phyloP scores from a whole-genome alignment of 2,797 vertebrate species.

The Glyptemys insculpta region DNA sequence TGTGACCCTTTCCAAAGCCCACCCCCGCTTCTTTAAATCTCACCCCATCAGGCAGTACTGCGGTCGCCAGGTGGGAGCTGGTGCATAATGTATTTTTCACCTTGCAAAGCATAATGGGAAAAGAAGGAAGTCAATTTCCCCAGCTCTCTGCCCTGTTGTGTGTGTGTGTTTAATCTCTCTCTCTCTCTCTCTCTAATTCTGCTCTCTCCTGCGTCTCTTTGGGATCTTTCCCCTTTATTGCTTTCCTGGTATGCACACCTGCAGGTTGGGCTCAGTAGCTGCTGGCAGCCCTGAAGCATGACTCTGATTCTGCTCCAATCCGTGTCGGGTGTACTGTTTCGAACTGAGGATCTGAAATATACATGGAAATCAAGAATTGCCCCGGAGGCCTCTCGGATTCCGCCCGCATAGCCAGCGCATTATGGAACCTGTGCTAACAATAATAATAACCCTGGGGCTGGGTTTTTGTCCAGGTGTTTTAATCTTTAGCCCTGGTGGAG shows the following conservation, averaged over 20 bases:
- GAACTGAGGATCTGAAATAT: conserved; percentile 20
- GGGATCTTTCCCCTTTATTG: conserved; percentile 21
- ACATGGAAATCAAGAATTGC: neutral
- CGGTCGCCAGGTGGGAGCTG: neutral
- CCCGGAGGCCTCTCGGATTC: neutral
- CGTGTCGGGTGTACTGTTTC: neutral
- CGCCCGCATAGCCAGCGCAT: neutral
- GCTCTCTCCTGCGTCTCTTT: conserved; percentile 17
- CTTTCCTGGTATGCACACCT: conserved; percentile 32
- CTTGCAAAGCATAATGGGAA: conserved; percentile 50
- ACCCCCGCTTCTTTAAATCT: neutral
- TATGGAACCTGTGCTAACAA: neutral
- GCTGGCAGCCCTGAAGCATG: conserved; percentile 16
- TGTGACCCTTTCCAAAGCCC: rapidly evolving
- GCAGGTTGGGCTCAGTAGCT: conserved; percentile 4
- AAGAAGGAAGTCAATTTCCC: conserved; percentile 51
- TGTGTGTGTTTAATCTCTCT: conserved; percentile 15
- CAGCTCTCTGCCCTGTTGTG: neutral
- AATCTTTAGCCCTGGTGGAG: neutral
- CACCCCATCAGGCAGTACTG: neutral
- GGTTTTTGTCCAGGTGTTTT: neutral
- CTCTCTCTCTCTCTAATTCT: conserved; percentile 4
- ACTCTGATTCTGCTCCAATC: conserved; percentile 18
- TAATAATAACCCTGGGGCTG: neutral
- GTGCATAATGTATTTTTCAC: neutral